phyloP scores from a whole-genome alignment of 2,797 vertebrate species.

The Sebastes itinus region DNA sequence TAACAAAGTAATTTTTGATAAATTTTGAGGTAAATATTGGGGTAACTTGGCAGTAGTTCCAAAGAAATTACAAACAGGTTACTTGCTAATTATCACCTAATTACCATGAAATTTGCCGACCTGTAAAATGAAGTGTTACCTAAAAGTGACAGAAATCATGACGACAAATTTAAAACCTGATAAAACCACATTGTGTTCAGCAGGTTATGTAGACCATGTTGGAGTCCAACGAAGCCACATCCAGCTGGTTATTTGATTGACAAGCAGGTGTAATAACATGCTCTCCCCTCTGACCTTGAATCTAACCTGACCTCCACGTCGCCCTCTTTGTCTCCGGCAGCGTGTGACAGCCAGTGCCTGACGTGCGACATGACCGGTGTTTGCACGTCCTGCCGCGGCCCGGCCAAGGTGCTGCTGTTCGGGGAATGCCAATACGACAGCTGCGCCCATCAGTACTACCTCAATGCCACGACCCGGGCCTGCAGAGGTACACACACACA shows the following conservation, averaged over 20 bases:
- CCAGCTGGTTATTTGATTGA: neutral
- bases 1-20: no score
- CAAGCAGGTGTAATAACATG: neutral
- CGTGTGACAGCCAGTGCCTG: conserved; percentile 86
- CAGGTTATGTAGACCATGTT: neutral
- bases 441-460: conserved; percentile 93
- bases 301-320: neutral
- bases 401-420: conserved; percentile 89
- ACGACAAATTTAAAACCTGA: neutral
- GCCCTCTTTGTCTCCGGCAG: conserved; percentile 68
- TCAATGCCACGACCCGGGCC: conserved; percentile 85
- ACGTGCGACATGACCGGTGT: conserved; percentile 82
- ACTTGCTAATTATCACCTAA: no score
- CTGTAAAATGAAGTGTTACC: no score
- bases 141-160: neutral
- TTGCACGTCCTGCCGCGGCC: conserved; percentile 90
- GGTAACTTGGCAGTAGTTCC: no score
- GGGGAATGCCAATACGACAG: conserved; percentile 92
- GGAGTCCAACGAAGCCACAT: neutral
- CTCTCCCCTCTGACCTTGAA: neutral
- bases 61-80: no score
- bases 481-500: conserved; percentile 86
- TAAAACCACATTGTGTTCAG: neutral
- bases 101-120: no score
- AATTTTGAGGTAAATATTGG: no score